Base-by-base conservation (phyloP, 2,797 vertebrate species). In the Channa striata region DNA sequence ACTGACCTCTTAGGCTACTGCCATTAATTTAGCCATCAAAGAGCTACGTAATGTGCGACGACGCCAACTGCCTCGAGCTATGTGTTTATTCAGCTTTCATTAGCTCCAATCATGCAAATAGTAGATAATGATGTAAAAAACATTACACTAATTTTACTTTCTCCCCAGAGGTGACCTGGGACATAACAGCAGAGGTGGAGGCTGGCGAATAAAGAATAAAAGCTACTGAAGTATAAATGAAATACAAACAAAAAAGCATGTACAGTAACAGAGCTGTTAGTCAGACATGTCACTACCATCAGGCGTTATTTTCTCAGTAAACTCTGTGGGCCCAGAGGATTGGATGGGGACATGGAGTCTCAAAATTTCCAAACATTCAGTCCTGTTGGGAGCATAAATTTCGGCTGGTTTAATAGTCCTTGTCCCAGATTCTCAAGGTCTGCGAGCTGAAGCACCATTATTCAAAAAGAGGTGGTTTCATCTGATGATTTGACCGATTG, bases 41-140 rank as follows among this genome's bases (percentile, higher is more conserved):
- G 59, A 1, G 76, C 74, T 88, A 84, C 77, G 77, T 82, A 72
- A 52, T 14, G 25, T 10, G 9, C 25, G 49, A 68, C 75, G 40
- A 19, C 16, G 61, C 67, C 70, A 74, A 59, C 63, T 59, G 59
- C 77, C 70, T 57, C 52, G n/a, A 34, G 30, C 63, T 61, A 58
- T 56, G 74, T 46, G 57, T 56, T 67, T 21, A 53, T 66, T 63
- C 17, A 23, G 51, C 72, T 52, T 57, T 63, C 21, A 68, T 78
- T 66, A 36, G 19, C 1, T 14, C 57, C 66, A 79, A 77, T 84
- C 76, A 80, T 58, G 13, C 54, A 11, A 74, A 76, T 59, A n/a
- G 6, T 1, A 3, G 53, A 80, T 81, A 59, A 80, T 77, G 58
- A 80, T 47, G 49, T 52, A 13, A 59, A 36, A 54, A 49, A 74